Percentiles rank a stretch among this genome's conserved stretches.
Evolutionary conservation across 2,797 vertebrate genomes (phyloP).

Genomic region (Stomatorhinus walkeri): DNA sequence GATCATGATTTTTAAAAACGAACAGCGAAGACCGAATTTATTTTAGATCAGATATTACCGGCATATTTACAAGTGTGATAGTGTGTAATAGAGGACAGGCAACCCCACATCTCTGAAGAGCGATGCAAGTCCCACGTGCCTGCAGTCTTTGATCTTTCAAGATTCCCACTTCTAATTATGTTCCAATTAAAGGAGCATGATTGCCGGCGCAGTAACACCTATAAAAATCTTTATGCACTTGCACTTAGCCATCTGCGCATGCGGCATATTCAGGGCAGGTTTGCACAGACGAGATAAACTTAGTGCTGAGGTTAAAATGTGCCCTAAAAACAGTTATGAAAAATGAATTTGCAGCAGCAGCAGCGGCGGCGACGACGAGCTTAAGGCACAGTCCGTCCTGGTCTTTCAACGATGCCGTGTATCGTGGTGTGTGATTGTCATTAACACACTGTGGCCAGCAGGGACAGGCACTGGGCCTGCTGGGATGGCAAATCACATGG

Average conservation of each 20-base stretch:
- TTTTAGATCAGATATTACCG: background rate
- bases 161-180: background rate
- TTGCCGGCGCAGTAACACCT: background rate
- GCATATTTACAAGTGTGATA: background rate
- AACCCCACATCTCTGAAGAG: background rate
- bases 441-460: slow-evolving; percentile 30
- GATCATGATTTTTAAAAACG: background rate
- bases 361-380: too few relatives aligned
- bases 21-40: background rate
- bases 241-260: background rate
- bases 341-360: background rate
- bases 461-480: background rate
- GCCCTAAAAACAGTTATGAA: background rate
- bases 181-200: background rate
- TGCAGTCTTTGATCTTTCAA: background rate
- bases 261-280: background rate
- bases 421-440: slow-evolving; percentile 35
- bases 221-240: background rate
- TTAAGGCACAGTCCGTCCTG: background rate
- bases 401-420: slow-evolving; percentile 24
- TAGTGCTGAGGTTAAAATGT: background rate
- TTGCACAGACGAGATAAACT: background rate
- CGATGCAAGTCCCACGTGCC: background rate
- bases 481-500: background rate
- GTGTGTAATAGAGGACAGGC: background rate